These are phyloP conservation scores for Verasper variegatus DNA, from an alignment of 2,113 vertebrate species.

Conservation along the genomic window DNA sequence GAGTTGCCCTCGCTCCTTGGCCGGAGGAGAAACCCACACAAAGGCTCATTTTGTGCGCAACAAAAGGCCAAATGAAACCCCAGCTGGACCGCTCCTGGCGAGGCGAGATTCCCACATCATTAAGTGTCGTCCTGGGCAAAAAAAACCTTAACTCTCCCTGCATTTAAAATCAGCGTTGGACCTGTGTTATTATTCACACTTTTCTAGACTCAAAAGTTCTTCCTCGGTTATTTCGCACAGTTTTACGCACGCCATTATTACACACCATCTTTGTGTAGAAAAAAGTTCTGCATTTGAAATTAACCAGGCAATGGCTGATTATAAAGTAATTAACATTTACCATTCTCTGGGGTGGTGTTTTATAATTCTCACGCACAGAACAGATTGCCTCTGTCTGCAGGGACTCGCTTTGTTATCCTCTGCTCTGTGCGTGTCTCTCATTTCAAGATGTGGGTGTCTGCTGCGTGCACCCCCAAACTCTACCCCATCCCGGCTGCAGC, in stretches of 20 bases:
- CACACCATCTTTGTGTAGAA: constrained; percentile 22
- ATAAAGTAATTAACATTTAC: constrained; percentile 66
- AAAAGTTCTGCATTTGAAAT: constrained; percentile 45
- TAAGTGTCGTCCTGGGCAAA: constrained; percentile 46
- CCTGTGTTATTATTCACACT: constrained; percentile 6
- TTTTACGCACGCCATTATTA: constrained; percentile 10
- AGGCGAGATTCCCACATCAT: constrained; percentile 78
- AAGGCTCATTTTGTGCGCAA: constrained; percentile 84
- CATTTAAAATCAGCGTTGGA: constrained; percentile 10
- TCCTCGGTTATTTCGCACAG: not conserved
- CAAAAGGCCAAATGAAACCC: constrained; percentile 84
- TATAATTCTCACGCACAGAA: constrained; percentile 51
- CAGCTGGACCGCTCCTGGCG: constrained; percentile 76
- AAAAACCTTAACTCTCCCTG: constrained; percentile 6
- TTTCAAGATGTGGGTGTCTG: constrained; percentile 53
- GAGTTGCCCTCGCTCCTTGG: constrained; percentile 79
- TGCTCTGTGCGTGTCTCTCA: constrained; percentile 23
- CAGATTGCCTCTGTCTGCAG: constrained; percentile 54
- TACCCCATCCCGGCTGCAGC: constrained; percentile 3
- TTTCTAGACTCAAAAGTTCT: not conserved
- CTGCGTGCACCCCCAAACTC: constrained; percentile 11
- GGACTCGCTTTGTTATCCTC: constrained; percentile 73
- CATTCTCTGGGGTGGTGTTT: constrained; percentile 37
- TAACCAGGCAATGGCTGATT: constrained; percentile 60
- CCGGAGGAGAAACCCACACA: constrained; percentile 78